Percentiles rank a stretch among this genome's conserved stretches.
phyloP scores from a whole-genome alignment of 2,888 invertebrate genomes.

The Melolontha melolontha region DNA sequence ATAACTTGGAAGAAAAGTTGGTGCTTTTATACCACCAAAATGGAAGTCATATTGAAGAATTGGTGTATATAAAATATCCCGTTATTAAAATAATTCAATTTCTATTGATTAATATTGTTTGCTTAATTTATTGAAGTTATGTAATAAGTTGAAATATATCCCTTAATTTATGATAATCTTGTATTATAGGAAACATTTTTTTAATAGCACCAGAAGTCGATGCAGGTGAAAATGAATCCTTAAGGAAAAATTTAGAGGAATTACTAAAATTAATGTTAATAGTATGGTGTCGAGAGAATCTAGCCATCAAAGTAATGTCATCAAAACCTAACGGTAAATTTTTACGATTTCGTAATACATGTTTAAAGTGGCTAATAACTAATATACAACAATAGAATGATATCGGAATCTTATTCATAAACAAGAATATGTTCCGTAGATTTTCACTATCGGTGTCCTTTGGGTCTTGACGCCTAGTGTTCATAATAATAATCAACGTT shows the following conservation, averaged over 20 bases:
- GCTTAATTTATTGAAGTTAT: too few relatives aligned
- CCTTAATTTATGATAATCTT: too few relatives aligned
- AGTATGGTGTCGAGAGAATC: constrained; percentile 84
- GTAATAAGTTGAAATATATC: too few relatives aligned
- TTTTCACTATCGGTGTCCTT: too few relatives aligned
- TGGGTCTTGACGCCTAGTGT: too few relatives aligned
- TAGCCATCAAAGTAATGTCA: constrained; percentile 76
- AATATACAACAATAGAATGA: neutral
- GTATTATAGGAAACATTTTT: neutral
- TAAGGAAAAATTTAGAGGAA: constrained; percentile 79
- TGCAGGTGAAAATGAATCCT: constrained; percentile 63
- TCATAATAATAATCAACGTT: too few relatives aligned
- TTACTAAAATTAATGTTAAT: constrained; percentile 84
- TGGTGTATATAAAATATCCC: too few relatives aligned
- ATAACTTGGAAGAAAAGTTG: too few relatives aligned
- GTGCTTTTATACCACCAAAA: too few relatives aligned
- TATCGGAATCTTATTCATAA: neutral
- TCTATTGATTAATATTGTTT: too few relatives aligned
- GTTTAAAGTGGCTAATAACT: neutral
- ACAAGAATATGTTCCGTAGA: neutral
- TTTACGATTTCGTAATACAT: neutral
- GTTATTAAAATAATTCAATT: too few relatives aligned
- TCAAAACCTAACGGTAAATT: constrained; percentile 65
- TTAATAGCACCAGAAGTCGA: constrained; percentile 50
- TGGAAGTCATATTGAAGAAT: too few relatives aligned